Conservation (phyloP, 2,113 vertebrate species). For the Bos javanicus region DNA sequence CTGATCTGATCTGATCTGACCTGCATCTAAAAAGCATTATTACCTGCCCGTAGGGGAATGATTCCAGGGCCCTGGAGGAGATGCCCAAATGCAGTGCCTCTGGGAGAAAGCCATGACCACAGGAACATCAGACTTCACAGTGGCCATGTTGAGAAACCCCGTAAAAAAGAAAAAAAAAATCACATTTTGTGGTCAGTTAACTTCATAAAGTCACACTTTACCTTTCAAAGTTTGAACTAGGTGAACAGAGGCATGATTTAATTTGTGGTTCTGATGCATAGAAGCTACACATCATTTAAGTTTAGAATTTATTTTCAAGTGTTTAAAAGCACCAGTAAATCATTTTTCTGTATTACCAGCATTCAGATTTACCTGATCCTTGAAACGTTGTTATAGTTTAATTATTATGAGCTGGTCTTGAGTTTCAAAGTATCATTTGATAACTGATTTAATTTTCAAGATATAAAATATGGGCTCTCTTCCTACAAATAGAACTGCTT, state of each 20-base stretch:
- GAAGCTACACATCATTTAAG: neutral
- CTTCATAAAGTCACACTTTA: neutral
- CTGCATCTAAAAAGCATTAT: neutral
- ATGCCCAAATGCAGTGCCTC: rapidly evolving
- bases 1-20: too few species aligned
- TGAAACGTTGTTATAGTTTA: slow-evolving; percentile 13
- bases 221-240: neutral
- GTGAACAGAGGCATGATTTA: neutral
- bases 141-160: neutral
- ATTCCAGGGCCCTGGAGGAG: neutral
- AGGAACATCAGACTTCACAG: neutral
- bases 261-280: neutral
- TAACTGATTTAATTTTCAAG: slow-evolving; percentile 28
- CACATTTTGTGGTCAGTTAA: neutral
- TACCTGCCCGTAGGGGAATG: too few species aligned
- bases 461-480: neutral
- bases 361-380: neutral
- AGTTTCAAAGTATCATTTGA: slow-evolving; percentile 32
- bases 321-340: neutral
- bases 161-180: neutral
- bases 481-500: slow-evolving; percentile 8
- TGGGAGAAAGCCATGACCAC: neutral
- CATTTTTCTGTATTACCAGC: neutral
- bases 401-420: neutral
- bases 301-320: slow-evolving; percentile 13